Evolutionary conservation across 2,888 invertebrate genomes (phyloP).

Genomic region (Chrysolina oricalcia): DNA sequence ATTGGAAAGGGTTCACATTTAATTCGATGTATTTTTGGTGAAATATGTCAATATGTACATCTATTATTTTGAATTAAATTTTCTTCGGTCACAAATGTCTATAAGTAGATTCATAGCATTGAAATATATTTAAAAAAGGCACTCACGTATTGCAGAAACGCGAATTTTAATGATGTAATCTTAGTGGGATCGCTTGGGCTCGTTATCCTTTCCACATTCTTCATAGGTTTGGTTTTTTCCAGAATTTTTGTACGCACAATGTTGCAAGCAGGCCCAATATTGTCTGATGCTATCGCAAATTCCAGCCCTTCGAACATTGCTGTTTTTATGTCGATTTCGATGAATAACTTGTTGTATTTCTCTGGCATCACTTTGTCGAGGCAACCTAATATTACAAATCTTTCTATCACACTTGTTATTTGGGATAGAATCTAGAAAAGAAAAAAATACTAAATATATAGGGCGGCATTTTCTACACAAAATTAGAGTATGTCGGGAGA

Average conservation of each 20-base stretch:
- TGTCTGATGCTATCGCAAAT: conserved; percentile 48
- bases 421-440: conserved; percentile 49
- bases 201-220: conserved; percentile 46
- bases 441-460: not conserved
- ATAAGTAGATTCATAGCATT: too few species aligned
- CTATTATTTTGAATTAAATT: too few species aligned
- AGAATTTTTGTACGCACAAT: conserved; percentile 51
- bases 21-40: too few species aligned
- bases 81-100: too few species aligned
- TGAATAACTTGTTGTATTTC: conserved; percentile 49
- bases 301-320: conserved; percentile 56
- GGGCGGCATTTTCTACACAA: not conserved
- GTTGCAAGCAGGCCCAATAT: conserved; percentile 55
- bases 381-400: conserved; percentile 55
- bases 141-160: conserved; percentile 58
- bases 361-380: conserved; percentile 49
- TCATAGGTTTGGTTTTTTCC: conserved; percentile 45
- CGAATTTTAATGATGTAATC: conserved; percentile 44
- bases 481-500: too few species aligned
- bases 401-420: conserved; percentile 47
- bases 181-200: conserved; percentile 32
- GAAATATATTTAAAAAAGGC: not conserved
- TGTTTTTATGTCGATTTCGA: conserved; percentile 48
- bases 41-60: too few species aligned
- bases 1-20: too few species aligned